phyloP scores from a whole-genome alignment of 2,888 invertebrate species.

The Plebejus anna region DNA sequence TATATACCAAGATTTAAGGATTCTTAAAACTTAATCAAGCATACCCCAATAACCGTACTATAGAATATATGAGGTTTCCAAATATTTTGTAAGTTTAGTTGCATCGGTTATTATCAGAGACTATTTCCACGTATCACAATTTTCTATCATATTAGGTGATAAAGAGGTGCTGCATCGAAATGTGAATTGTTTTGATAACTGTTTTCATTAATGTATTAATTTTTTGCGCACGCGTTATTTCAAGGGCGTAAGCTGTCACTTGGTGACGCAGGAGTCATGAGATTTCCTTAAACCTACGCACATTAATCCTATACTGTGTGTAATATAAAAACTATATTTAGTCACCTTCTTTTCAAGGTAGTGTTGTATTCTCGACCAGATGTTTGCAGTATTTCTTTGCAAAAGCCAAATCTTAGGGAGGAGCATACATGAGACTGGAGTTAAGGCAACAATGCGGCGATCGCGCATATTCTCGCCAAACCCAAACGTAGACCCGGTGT shows the following conservation, averaged over 20 bases:
- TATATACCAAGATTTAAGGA: background rate
- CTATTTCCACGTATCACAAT: no score
- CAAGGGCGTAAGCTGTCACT: background rate
- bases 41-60: background rate
- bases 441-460: conserved; percentile 83
- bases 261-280: background rate
- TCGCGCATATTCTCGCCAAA: conserved; percentile 85
- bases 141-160: no score
- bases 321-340: background rate
- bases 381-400: conserved; percentile 82
- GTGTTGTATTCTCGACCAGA: conserved; percentile 82
- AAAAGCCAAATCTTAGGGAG: conserved; percentile 85
- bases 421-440: conserved; percentile 82
- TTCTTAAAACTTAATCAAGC: no score
- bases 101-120: background rate
- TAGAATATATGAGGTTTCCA: background rate
- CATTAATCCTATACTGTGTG: background rate
- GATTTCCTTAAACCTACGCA: background rate
- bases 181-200: background rate
- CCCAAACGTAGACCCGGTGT: conserved; percentile 83
- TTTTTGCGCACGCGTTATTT: conserved; percentile 9
- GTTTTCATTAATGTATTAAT: background rate
- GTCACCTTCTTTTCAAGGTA: conserved; percentile 77
- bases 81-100: background rate
- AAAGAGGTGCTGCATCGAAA: no score